phyloP scores from a whole-genome alignment of 2,797 vertebrate species.

The Sciurus carolinensis region DNA sequence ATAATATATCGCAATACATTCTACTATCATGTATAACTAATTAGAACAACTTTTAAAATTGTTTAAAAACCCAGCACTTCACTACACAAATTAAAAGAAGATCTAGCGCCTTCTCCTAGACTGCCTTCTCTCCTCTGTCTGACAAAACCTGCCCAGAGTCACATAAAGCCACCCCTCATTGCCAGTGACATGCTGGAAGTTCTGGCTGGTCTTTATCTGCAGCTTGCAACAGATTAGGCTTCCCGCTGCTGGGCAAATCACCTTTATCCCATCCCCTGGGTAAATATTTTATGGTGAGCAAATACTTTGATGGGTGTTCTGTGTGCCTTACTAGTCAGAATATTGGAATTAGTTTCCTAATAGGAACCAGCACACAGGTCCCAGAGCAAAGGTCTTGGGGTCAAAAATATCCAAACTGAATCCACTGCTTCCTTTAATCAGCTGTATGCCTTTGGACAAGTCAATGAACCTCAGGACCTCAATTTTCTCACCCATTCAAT shows the following conservation, averaged over 20 bases:
- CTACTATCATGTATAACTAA: too few species aligned
- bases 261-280: background rate
- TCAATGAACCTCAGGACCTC: background rate
- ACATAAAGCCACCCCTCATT: background rate
- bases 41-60: too few species aligned
- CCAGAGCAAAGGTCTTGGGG: background rate
- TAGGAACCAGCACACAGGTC: rapidly evolving
- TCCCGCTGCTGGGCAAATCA: background rate
- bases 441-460: background rate
- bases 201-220: background rate
- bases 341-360: background rate
- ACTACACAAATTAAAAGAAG: background rate
- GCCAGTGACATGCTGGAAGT: background rate
- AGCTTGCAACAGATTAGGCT: background rate
- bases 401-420: background rate
- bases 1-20: too few species aligned
- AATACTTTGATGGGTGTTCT: background rate
- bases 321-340: background rate
- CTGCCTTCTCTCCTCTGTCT: background rate
- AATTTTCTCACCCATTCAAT: background rate
- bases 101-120: background rate
- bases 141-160: background rate
- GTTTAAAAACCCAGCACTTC: background rate
- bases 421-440: background rate
- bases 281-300: background rate